Percentiles rank a stretch among this genome's conserved stretches.
Evolutionary conservation across 2,113 vertebrate genomes (phyloP).

Genomic region (Sapajus apella): DNA sequence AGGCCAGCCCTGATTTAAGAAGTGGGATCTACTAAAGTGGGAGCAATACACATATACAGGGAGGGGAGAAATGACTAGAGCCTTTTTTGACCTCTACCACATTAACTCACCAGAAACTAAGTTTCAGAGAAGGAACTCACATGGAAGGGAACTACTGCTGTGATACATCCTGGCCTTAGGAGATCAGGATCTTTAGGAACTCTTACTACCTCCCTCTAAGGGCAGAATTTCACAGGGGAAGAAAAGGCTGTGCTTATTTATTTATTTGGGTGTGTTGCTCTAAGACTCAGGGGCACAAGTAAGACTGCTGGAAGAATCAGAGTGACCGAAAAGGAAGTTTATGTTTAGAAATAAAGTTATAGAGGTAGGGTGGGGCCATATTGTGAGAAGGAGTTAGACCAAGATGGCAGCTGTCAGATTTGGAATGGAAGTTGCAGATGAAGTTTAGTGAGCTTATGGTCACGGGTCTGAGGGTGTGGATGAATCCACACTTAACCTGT

Average conservation of each 20-base stretch:
- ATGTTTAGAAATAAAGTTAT: not conserved
- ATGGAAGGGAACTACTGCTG: not conserved
- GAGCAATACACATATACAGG: not conserved
- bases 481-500: not conserved
- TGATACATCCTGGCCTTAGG: not conserved
- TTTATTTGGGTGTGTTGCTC: not conserved
- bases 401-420: not conserved
- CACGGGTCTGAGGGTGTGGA: not conserved
- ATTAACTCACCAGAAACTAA: not conserved
- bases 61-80: not conserved
- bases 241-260: not conserved
- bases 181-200: not conserved
- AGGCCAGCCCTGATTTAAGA: not conserved
- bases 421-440: not conserved
- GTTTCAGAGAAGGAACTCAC: not conserved
- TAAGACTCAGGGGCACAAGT: not conserved
- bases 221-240: not conserved
- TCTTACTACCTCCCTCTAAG: not conserved
- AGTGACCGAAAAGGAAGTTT: not conserved
- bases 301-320: not conserved
- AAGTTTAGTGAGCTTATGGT: not conserved
- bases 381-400: not conserved
- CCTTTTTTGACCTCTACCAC: not conserved
- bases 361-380: not conserved
- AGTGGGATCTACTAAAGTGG: not conserved